Base-by-base conservation (phyloP, 2,888 invertebrate genomes). In the Apamea sordens region DNA sequence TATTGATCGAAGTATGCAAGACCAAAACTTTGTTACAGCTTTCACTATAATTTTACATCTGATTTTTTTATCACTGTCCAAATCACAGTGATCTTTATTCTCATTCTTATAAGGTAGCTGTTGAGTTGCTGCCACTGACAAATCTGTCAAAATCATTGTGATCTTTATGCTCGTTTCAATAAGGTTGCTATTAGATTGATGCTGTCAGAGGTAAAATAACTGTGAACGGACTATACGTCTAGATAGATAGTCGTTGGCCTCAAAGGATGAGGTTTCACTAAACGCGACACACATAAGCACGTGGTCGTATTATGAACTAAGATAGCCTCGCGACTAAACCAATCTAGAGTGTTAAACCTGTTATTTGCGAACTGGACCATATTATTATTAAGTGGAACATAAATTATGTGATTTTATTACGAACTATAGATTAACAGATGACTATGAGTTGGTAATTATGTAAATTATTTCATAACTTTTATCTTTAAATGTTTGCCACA, bases 291-390 rank as follows among this genome's bases (percentile, higher is more conserved):
- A 53, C 41, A 72, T 50, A 41, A 53, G 21, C 67, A 83, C 44
- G 47, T 61, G 79, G 79, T 67, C 15, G 8, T 53, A 4, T 65
- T 59, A 8, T 18, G 61, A 21, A 28, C 24, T 32, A 77, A 68
- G 21, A 41, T 44, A 63, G 15, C 32, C 36, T 81, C 47, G 65
- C 56, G 10, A 68, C 32, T 1, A 41, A 68, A 72, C 83, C 53
- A 32, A 64, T 73, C 72, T 68, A 72, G n/a, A n/a, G 59, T n/a
- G 0, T 41, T 47, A 24, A 74, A 76, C 83, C 61, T n/a, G 83
- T 68, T 67, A 67, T 41, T 59, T 28, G 32, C 1, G 15, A 67
- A 70, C 28, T 83, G 56, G 5, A 75, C 32, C 53, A 71, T 0
- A 32, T 67, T 76, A 69, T 1, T 32, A 36, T 44, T 28, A 36